These are phyloP conservation scores for Athripsodes cinereus DNA, from an alignment of 2,888 invertebrate genomes.

Conservation along the genomic window DNA sequence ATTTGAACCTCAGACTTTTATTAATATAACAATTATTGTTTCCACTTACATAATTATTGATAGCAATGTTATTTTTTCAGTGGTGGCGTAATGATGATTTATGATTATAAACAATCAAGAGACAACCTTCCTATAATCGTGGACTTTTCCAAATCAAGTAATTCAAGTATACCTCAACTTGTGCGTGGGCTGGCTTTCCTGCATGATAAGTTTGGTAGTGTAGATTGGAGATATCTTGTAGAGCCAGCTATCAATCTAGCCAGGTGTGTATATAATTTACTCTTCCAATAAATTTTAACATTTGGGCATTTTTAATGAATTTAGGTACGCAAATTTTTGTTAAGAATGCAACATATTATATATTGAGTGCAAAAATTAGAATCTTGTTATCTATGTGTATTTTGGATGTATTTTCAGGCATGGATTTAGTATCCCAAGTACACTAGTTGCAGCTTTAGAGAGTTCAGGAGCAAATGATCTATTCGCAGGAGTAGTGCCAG, in stretches of 20 bases:
- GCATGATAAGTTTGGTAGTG: constrained; percentile 49
- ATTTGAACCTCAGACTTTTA: too few relatives aligned
- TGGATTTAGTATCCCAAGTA: constrained; percentile 47
- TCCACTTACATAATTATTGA: too few relatives aligned
- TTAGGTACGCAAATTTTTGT: too few relatives aligned
- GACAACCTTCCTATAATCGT: constrained; percentile 45
- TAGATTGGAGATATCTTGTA: constrained; percentile 55
- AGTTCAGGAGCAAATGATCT: constrained; percentile 36
- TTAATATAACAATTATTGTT: too few relatives aligned
- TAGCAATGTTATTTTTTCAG: constrained; percentile 38
- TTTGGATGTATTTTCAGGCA: constrained; percentile 34
- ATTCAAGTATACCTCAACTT: constrained; percentile 48
- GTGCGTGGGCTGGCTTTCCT: constrained; percentile 53
- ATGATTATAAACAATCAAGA: constrained; percentile 56
- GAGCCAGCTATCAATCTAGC: constrained; percentile 54
- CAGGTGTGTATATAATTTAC: too few relatives aligned
- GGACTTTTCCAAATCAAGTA: constrained; percentile 36
- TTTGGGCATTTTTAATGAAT: too few relatives aligned
- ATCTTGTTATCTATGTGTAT: too few relatives aligned
- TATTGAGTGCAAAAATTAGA: too few relatives aligned
- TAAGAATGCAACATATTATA: too few relatives aligned
- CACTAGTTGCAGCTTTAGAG: constrained; percentile 41
- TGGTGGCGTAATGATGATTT: constrained; percentile 66
- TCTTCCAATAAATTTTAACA: too few relatives aligned
- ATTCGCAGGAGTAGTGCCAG: constrained; percentile 42